A percentile compares a stretch with the other conserved stretches of the same genome.
These are phyloP conservation scores for Melangyna quadrimaculata DNA, from an alignment of 2,888 invertebrate species.

Conservation along the genomic window DNA sequence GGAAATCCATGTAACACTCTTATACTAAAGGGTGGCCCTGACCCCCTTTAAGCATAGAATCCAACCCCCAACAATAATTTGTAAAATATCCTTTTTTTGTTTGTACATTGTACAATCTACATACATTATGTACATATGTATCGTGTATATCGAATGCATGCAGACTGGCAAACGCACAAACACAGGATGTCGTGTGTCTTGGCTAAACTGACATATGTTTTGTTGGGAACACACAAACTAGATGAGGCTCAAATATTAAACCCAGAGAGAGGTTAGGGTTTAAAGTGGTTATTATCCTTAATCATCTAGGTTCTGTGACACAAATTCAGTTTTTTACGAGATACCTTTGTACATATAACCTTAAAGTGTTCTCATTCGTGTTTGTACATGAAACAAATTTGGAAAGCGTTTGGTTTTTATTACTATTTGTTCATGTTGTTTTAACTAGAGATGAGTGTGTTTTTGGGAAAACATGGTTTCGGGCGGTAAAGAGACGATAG, in stretches of 20 bases:
- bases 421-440: slow-evolving; percentile 48
- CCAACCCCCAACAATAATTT: slow-evolving; percentile 8
- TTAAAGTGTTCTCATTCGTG: slow-evolving; percentile 49
- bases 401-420: slow-evolving; percentile 64
- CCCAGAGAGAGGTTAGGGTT: slow-evolving; percentile 1
- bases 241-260: background rate
- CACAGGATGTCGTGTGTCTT: slow-evolving; percentile 1
- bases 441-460: slow-evolving; percentile 8
- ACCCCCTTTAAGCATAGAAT: background rate
- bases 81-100: background rate
- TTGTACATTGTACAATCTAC: background rate
- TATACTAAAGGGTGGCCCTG: background rate
- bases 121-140: too few species aligned
- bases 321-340: slow-evolving; percentile 68
- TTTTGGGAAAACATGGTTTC: slow-evolving; percentile 15
- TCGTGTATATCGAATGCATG: background rate
- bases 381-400: slow-evolving; percentile 63
- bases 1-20: slow-evolving; percentile 1
- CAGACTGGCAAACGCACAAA: background rate
- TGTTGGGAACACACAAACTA: slow-evolving; percentile 22
- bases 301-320: slow-evolving; percentile 60
- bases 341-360: slow-evolving; percentile 34
- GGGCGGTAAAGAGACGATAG: background rate
- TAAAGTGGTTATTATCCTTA: slow-evolving; percentile 69
- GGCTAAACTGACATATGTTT: slow-evolving; percentile 33